A percentile compares a stretch with the other conserved stretches of the same genome.
Evolutionary conservation across 1,140 invertebrate species (phyloP).

Genomic region (Cydia fagiglandana): DNA sequence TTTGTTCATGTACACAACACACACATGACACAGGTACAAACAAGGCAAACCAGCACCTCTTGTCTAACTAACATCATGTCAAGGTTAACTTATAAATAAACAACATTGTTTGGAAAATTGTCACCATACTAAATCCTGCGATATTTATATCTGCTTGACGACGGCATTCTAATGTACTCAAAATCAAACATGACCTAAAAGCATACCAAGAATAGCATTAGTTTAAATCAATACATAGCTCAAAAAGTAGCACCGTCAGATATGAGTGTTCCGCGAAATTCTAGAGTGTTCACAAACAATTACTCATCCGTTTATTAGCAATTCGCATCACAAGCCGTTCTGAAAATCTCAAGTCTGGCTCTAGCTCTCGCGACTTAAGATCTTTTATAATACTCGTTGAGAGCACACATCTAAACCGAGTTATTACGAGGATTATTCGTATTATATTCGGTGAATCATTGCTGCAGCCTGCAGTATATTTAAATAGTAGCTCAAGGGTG

Average conservation of each 20-base stretch:
- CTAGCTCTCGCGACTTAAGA: background rate
- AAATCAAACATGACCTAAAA: conserved; percentile 14
- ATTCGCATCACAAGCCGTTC: background rate
- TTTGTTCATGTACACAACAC: too few relatives aligned
- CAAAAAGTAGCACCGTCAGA: background rate
- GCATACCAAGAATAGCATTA: background rate
- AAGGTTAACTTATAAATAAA: background rate
- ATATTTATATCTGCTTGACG: background rate
- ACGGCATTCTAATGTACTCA: background rate
- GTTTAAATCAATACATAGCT: background rate
- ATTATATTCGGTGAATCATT: background rate
- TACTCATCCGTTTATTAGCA: conserved; percentile 22
- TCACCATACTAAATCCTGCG: background rate
- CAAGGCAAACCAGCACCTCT: background rate
- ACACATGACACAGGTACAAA: too few relatives aligned
- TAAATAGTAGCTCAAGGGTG: conserved; percentile 10
- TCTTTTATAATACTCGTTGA: background rate
- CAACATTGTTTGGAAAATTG: background rate
- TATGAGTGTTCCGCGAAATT: conserved; percentile 8
- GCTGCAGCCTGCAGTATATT: background rate
- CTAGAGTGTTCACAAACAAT: conserved; percentile 22
- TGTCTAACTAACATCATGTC: too few relatives aligned
- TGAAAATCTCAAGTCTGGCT: background rate
- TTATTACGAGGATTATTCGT: background rate
- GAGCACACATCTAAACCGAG: background rate